A percentile compares a stretch with the other conserved stretches of the same genome.
phyloP scores from a whole-genome alignment of 2,888 invertebrate genomes.

The Phyto melanocephala region DNA sequence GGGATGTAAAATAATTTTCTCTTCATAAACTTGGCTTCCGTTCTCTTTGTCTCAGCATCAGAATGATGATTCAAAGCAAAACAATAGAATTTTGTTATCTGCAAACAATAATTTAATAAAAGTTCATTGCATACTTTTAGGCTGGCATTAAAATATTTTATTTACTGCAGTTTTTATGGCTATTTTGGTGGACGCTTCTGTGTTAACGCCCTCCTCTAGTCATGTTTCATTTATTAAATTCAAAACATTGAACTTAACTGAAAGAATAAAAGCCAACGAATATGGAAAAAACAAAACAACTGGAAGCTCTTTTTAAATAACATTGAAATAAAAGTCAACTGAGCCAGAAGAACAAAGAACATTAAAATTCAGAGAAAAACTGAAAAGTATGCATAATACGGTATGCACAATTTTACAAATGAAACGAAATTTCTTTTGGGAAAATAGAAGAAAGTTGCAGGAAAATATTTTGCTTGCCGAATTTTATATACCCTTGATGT shows the following conservation, averaged over 20 bases:
- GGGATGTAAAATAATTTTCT: no score
- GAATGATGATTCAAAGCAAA: background rate
- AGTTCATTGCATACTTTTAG: slow-evolving; percentile 43
- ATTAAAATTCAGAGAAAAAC: background rate
- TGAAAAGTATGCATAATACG: slow-evolving; percentile 30
- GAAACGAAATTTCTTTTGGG: slow-evolving; percentile 1
- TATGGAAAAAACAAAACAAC: background rate
- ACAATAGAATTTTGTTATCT: slow-evolving; percentile 21
- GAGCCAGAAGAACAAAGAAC: slow-evolving; percentile 21
- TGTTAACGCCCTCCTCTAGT: slow-evolving; percentile 35
- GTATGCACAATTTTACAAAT: slow-evolving; percentile 23
- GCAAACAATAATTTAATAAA: slow-evolving; percentile 38
- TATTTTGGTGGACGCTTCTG: slow-evolving; percentile 21
- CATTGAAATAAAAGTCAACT: slow-evolving; percentile 51
- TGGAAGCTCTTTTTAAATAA: slow-evolving; percentile 40
- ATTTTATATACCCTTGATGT: no score
- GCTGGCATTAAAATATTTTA: slow-evolving; percentile 23
- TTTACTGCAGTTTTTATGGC: slow-evolving; percentile 27
- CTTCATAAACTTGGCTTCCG: no score
- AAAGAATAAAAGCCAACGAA: background rate
- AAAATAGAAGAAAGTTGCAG: background rate
- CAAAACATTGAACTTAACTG: background rate
- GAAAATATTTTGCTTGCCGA: no score
- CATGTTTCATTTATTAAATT: slow-evolving; percentile 23
- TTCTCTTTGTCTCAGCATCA: background rate